Evolutionary conservation across 1,140 invertebrate genomes (phyloP), one percentile per base, ranked within the genome.

Genomic region (Neodiprion lecontei): DNA sequence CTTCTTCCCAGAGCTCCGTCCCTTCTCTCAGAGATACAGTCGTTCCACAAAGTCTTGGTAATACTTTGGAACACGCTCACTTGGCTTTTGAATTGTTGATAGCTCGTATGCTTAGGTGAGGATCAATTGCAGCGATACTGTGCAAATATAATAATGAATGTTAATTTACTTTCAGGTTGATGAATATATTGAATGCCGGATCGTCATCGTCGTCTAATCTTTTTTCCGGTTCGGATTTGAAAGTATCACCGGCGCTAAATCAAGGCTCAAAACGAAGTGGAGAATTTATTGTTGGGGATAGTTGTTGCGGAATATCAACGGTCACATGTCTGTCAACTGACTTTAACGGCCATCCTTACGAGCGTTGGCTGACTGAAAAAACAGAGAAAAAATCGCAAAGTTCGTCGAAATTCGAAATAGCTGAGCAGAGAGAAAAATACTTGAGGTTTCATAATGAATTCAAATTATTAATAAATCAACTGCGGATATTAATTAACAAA

Each of bases 71-170:
- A 17, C 53, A 61, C 53, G 11, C 53, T 17, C 53, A 61, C 53
- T 61, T 61, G 53, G 11, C 53, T 61, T 61, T 61, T 61, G n/a
- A 17, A 61, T 61, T 61, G 53, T 61, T 61, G 53, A 61, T 61
- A 61, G 53, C 11, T 61, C 53, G 53, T 61, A 61, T 61, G 53
- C 11, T 61, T 17, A 17, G 53, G 53, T 61, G 53, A 61, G 53
- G 53, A 61, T 61, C 11, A 61, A 61, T 4, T 17, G 11, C 53
- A 61, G n/a, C 5, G 11, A 9, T 61, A 40, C 28, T 40, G 5
- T 40, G 28, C 2, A 12, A 61, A 61, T 14, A 61, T 61, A 14
- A 61, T 61, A 61, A 61, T 61, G 4, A 5, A 61, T 17, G 5
- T 40, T 0, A 17, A 61, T 61, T 5, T 17, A 61, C 53, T 40